Conservation (phyloP, 2,113 vertebrate species). For the Motacilla alba region DNA sequence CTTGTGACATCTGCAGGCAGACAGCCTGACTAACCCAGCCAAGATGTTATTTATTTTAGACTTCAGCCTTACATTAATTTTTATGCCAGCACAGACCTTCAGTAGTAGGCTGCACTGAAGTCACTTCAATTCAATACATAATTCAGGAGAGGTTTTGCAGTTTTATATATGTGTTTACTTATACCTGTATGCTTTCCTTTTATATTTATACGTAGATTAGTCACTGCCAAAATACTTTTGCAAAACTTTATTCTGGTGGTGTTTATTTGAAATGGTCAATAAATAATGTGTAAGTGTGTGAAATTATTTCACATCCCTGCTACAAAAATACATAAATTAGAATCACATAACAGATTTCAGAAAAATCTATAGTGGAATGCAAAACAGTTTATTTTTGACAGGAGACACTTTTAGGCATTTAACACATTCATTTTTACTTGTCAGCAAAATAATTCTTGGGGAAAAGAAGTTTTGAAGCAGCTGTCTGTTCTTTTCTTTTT, state of each 20-base stretch:
- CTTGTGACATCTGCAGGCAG: neutral
- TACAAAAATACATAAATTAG: neutral
- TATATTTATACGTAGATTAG: neutral
- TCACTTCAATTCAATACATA: neutral
- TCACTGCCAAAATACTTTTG: neutral
- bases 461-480: neutral
- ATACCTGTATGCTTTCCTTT: neutral
- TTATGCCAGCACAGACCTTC: neutral
- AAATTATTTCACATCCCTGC: neutral
- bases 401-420: neutral
- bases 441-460: neutral
- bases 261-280: neutral
- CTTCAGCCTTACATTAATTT: neutral
- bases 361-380: neutral
- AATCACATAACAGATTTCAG: neutral
- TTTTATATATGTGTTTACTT: neutral
- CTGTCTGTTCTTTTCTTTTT: neutral
- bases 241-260: neutral
- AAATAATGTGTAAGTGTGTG: neutral
- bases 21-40: neutral
- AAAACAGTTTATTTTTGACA: neutral
- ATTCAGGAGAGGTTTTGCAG: neutral
- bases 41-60: neutral
- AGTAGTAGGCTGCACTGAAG: neutral
- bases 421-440: neutral